These are phyloP conservation scores for Strigamia maritima DNA, from an alignment of 2,888 invertebrate genomes.

Conservation along the genomic window DNA sequence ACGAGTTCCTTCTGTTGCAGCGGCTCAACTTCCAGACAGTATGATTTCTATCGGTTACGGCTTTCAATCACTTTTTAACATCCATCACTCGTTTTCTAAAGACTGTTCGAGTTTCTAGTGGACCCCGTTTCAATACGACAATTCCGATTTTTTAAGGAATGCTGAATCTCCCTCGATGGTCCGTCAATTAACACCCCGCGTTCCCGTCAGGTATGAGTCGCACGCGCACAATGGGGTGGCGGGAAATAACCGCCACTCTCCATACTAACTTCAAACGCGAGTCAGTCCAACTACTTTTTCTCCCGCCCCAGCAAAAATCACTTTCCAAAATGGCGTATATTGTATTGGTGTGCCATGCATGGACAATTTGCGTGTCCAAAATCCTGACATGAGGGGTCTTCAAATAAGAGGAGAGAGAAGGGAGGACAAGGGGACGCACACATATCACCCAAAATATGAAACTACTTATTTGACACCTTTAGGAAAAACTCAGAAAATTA, in stretches of 20 bases:
- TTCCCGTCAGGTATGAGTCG: slow-evolving; percentile 32
- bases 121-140: slow-evolving; percentile 28
- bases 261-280: not conserved
- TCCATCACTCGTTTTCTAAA: slow-evolving; percentile 32
- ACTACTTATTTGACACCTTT: not conserved
- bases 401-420: not conserved
- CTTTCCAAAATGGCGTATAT: slow-evolving; percentile 4
- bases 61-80: slow-evolving; percentile 32
- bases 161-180: slow-evolving; percentile 31
- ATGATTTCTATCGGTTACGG: slow-evolving; percentile 29
- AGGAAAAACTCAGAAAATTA: not conserved
- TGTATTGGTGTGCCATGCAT: slow-evolving; percentile 19
- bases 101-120: not conserved
- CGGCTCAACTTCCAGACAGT: not conserved
- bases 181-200: slow-evolving; percentile 32
- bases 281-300: slow-evolving; percentile 16
- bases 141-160: slow-evolving; percentile 19
- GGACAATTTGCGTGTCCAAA: slow-evolving; percentile 32
- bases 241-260: slow-evolving; percentile 19
- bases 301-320: not conserved
- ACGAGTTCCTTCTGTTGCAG: slow-evolving; percentile 14
- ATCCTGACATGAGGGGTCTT: slow-evolving; percentile 28
- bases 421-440: slow-evolving; percentile 1
- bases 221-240: slow-evolving; percentile 28
- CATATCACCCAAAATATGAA: not conserved